Base-by-base conservation (phyloP, 2,113 vertebrate genomes). In the Saimiri boliviensis region DNA sequence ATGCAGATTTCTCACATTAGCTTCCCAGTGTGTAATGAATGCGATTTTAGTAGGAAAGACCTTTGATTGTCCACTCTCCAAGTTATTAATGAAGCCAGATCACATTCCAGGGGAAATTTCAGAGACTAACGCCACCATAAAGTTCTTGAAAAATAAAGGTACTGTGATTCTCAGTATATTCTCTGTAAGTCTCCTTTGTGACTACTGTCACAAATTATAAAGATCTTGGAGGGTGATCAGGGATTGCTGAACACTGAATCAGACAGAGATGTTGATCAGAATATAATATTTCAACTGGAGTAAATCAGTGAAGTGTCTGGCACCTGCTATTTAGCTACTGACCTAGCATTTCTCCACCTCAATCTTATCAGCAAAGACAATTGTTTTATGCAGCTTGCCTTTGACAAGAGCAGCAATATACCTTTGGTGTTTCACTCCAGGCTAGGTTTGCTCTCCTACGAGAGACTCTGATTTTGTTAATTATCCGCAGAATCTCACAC, bases 401-500 rank as follows among this genome's bases (percentile, higher is more conserved):
- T 19, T 68, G 66, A 52, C 27, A 94, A 54, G 13, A 20, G 66
- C 6, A 87, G 23, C 17, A 35, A 47, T 27, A 14, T 4, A 63
- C 4, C 0, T 25, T 91, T 40, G 30, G 70, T 19, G 6, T 77
- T 40, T 37, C 89, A 70, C 25, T 12, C 13, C 56, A 70, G 19
- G 58, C 49, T 47, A 47, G 5, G 32, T 56, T 54, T 85, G 2
- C 5, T 84, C 11, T 84, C 45, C 19, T 54, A 23, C 40, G 47
- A 93, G 49, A 79, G n/a, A 89, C 3, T 27, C 79, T 89, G 63
- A 70, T 93, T 91, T 54, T 92, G 42, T 52, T 82, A 92, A 81
- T 74, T 74, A 73, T 56, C 54, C 37, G 42, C 47, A 77, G 12
- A 40, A 32, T 4, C 52, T 71, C 37, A 93, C 25, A 71, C 12